Percentiles rank a stretch among this genome's conserved stretches.
phyloP scores from a whole-genome alignment of 2,797 vertebrate genomes.

The Moxostoma hubbsi region DNA sequence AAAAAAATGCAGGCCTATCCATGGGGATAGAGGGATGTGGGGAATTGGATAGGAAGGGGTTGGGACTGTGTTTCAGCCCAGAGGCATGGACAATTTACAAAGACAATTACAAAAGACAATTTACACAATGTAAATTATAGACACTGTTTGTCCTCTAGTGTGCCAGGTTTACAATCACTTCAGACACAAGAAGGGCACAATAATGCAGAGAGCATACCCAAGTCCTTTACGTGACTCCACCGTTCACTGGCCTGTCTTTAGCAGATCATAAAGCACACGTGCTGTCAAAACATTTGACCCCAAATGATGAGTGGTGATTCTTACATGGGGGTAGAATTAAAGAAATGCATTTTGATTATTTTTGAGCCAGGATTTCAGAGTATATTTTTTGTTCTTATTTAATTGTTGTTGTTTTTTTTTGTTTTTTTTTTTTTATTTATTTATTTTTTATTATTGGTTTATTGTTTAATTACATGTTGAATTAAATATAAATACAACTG shows the following conservation, averaged over 20 bases:
- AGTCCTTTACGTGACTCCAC: conserved; percentile 24
- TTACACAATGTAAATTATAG: conserved; percentile 51
- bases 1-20: conserved; percentile 69
- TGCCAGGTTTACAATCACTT: not conserved
- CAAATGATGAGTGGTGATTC: conserved; percentile 22
- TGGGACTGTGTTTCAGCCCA: conserved; percentile 72
- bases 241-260: conserved; percentile 13
- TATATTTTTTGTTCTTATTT: no score
- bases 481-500: no score
- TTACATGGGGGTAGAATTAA: not conserved
- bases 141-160: conserved; percentile 25
- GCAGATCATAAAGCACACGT: conserved; percentile 11
- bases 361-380: not conserved
- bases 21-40: conserved; percentile 56
- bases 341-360: not conserved
- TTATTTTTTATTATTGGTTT: no score
- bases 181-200: not conserved
- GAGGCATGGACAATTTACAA: conserved; percentile 61
- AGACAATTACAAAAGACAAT: no score
- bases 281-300: conserved; percentile 18
- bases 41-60: conserved; percentile 64
- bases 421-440: no score
- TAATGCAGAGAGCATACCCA: conserved; percentile 24
- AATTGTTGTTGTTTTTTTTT: no score
- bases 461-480: no score